Conservation (phyloP, 2,797 vertebrate species). For the Lagothrix lagotricha region DNA sequence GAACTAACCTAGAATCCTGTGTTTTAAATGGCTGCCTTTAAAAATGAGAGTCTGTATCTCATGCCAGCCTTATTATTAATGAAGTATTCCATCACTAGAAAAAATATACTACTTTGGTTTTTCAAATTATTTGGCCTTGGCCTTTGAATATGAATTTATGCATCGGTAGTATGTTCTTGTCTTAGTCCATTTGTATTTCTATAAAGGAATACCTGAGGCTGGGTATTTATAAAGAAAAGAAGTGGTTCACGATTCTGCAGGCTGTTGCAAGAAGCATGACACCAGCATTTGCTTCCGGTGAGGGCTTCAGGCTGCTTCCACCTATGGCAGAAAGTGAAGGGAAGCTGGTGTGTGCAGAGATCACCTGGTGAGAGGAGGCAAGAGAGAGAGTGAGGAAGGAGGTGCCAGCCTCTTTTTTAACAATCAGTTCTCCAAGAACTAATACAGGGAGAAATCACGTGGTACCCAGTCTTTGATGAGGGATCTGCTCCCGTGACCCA, state of each 20-base stretch:
- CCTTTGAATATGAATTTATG: not conserved
- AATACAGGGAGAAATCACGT: not conserved
- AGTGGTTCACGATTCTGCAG: not conserved
- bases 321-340: not conserved
- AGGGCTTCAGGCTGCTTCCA: not conserved
- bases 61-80: not conserved
- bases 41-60: not conserved
- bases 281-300: not conserved
- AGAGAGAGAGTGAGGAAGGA: not conserved
- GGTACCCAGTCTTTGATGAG: not conserved
- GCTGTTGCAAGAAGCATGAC: not conserved
- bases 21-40: not conserved
- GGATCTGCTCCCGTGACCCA: not conserved
- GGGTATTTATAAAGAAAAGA: not conserved
- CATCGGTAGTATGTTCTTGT: not conserved
- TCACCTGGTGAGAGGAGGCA: not conserved
- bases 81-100: not conserved
- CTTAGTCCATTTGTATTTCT: not conserved
- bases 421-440: not conserved
- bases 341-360: not conserved
- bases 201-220: not conserved
- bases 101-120: not conserved
- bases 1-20: slow-evolving; percentile 26
- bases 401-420: not conserved
- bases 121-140: not conserved